Conservation (phyloP, 2,113 vertebrate species). For the Phasianus colchicus region DNA sequence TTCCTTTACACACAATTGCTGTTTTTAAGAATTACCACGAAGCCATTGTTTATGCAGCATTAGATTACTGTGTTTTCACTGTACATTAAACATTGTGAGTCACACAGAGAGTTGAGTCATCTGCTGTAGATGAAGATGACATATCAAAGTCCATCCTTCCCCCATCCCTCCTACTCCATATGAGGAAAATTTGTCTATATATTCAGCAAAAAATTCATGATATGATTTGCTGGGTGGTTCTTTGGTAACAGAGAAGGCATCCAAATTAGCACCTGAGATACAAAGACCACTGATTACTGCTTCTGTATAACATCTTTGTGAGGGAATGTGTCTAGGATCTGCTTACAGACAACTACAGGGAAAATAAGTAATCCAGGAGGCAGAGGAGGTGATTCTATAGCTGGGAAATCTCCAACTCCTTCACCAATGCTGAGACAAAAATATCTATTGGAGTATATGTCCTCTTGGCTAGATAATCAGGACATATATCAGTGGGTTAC, state of each 20-base stretch:
- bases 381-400: not conserved
- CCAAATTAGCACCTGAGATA: not conserved
- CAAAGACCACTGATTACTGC: not conserved
- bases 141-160: not conserved
- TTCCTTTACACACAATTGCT: slow-evolving; percentile 17
- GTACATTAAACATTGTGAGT: slow-evolving; percentile 57
- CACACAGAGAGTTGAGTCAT: slow-evolving; percentile 49
- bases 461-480: not conserved
- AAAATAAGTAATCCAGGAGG: not conserved
- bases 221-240: not conserved
- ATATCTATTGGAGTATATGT: not conserved
- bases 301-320: not conserved
- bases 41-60: slow-evolving; percentile 44
- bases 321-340: not conserved
- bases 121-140: slow-evolving; percentile 23
- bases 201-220: not conserved
- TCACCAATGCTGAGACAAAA: not conserved
- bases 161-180: not conserved
- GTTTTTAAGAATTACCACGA: slow-evolving; percentile 52
- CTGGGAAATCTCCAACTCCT: not conserved
- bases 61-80: slow-evolving; percentile 43
- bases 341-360: not conserved
- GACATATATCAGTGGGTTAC: not conserved
- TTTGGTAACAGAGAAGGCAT: not conserved
- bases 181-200: not conserved